These are phyloP conservation scores for Oscheius sp. DNA, from an alignment of 2,888 invertebrate species.

Conservation along the genomic window DNA sequence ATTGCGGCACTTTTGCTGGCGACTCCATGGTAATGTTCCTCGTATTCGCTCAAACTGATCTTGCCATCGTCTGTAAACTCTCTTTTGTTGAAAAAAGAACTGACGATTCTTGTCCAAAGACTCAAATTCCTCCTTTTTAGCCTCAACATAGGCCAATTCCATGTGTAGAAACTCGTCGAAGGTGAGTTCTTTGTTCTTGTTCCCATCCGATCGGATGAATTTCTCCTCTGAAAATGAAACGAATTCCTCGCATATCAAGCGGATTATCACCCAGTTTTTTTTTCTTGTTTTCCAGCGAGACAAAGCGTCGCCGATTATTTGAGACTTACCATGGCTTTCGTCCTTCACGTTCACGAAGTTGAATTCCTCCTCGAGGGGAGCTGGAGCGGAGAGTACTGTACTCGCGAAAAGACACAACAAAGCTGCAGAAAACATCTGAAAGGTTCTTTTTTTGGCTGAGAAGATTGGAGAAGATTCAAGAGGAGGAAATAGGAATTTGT, in stretches of 20 bases:
- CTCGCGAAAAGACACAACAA: background rate
- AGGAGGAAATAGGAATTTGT: background rate
- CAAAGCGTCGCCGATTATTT: background rate
- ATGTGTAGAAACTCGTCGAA: conserved; percentile 66
- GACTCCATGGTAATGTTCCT: conserved; percentile 57
- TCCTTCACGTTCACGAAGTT: conserved; percentile 42
- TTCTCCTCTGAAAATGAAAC: conserved; percentile 48
- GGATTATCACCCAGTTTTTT: background rate
- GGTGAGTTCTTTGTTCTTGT: conserved; percentile 54
- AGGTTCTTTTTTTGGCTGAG: background rate
- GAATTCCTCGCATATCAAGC: background rate
- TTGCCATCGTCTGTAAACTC: conserved; percentile 53
- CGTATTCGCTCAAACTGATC: conserved; percentile 58
- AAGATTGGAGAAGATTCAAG: background rate
- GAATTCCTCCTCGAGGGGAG: conserved; percentile 45
- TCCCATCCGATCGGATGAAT: conserved; percentile 57
- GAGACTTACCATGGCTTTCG: conserved; percentile 41
- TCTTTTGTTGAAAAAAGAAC: conserved; percentile 17
- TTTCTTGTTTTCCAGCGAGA: background rate
- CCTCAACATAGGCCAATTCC: conserved; percentile 62
- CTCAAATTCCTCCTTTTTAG: conserved; percentile 65
- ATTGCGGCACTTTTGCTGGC: conserved; percentile 54
- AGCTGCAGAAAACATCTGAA: background rate
- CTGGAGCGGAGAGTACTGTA: conserved; percentile 25
- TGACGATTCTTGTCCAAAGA: conserved; percentile 56